Conservation (phyloP, 1,140 invertebrate genomes). For the Drosophila tani region DNA sequence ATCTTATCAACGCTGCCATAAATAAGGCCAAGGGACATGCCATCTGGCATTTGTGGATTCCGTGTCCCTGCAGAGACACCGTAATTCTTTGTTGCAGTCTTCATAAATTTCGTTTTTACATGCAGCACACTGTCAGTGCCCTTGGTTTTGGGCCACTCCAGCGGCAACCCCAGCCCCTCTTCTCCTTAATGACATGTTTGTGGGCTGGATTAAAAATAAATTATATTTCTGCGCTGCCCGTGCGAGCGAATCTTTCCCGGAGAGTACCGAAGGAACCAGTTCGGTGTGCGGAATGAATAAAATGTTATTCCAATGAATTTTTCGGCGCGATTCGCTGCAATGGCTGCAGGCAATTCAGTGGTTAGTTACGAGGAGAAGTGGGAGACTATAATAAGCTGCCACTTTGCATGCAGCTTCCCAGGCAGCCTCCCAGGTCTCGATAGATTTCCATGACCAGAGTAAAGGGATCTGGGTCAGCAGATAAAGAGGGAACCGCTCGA, state of each 20-base stretch:
- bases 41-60: slow-evolving; percentile 29
- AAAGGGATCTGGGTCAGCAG: slow-evolving; percentile 30
- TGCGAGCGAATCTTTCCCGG: slow-evolving; percentile 13
- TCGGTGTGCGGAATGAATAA: slow-evolving; percentile 51
- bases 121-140: slow-evolving; percentile 50
- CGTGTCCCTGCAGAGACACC: slow-evolving; percentile 31
- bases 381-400: slow-evolving; percentile 1
- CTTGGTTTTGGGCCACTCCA: slow-evolving; percentile 17
- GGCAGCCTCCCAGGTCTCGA: slow-evolving; percentile 14
- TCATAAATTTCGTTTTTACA: slow-evolving; percentile 77
- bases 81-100: slow-evolving; percentile 79
- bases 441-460: slow-evolving; percentile 26
- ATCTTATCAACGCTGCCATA: slow-evolving; percentile 73
- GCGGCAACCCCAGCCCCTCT: not conserved
- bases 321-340: slow-evolving; percentile 14
- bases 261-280: slow-evolving; percentile 38
- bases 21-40: slow-evolving; percentile 60
- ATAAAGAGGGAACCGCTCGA: slow-evolving; percentile 13
- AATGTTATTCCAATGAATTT: slow-evolving; percentile 66
- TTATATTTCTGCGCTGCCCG: slow-evolving; percentile 62
- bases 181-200: slow-evolving; percentile 75
- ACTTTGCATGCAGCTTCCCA: slow-evolving; percentile 1
- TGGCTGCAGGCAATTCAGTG: slow-evolving; percentile 9
- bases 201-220: slow-evolving; percentile 79
- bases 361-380: slow-evolving; percentile 1